phyloP scores from a whole-genome alignment of 2,113 vertebrate species.

The Ctenomys sociabilis region DNA sequence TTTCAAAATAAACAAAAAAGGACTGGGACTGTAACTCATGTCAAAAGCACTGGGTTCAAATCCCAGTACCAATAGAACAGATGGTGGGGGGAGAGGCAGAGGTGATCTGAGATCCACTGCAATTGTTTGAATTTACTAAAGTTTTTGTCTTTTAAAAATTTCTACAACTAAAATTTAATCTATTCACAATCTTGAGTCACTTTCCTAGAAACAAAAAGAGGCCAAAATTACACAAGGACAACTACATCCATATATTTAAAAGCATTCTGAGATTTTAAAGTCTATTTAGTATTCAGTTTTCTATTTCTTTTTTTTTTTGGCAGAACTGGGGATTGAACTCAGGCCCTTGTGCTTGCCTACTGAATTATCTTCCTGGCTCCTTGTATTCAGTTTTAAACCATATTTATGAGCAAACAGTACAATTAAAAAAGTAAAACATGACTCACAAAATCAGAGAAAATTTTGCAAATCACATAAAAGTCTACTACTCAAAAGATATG shows the following conservation, averaged over 20 bases:
- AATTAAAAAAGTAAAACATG: neutral
- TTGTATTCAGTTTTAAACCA: conserved; percentile 26
- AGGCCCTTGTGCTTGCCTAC: too few species aligned
- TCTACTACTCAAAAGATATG: neutral
- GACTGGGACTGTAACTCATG: neutral
- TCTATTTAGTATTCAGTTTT: conserved; percentile 28
- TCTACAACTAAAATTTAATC: conserved; percentile 35
- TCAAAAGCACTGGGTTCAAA: neutral
- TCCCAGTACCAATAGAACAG: neutral
- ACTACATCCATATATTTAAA: conserved; percentile 30
- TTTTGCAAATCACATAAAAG: neutral
- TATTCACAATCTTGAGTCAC: neutral
- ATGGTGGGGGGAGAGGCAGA: neutral
- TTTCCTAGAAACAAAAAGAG: conserved; percentile 37
- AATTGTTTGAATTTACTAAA: neutral
- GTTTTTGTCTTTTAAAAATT: neutral
- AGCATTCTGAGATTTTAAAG: conserved; percentile 3
- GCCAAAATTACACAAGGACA: neutral
- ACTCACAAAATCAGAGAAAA: neutral
- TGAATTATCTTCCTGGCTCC: too few species aligned
- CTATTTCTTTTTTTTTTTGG: too few species aligned
- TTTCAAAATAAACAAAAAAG: neutral
- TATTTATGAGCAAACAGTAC: neutral
- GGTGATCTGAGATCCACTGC: neutral
- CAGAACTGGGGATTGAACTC: too few species aligned